Base-by-base conservation (phyloP, 1,140 invertebrate genomes). In the Plectrocnemia conspersa region DNA sequence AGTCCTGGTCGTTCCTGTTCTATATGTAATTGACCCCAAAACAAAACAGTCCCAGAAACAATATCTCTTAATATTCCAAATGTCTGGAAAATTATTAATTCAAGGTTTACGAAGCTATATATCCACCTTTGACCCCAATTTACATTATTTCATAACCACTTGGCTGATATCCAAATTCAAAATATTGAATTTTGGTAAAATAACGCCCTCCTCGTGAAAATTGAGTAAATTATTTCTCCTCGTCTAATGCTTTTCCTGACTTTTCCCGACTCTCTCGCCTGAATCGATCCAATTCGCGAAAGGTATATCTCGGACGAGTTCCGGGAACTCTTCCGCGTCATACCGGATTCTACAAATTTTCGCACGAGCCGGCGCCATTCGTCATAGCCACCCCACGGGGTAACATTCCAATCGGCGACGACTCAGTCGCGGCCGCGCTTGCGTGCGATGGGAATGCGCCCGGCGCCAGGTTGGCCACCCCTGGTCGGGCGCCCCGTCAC, bases 391-490 rank as follows among this genome's bases (percentile, higher is more conserved):
- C 21, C 18, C n/a, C 25, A 45, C n/a, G 9, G 9, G n/a, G 29
- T 32, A 9, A 32, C 42, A 45, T 45, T 22, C 32, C 19, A 32
- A 50, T 21, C 33, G 7, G 21, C n/a, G n/a, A 1, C 21, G 15
- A 5, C 21, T 22, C 21, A 25, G 24, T 23, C n/a, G 24, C n/a
- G 18, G 11, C 18, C 13, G 24, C n/a, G 21, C n/a, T 38, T 23
- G 47, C 47, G 41, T 24, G 36, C 47, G 33, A 50, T 23, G 13
- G 13, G 16, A 23, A 38, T 22, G 29, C 23, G 29, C 27, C 33
- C 25, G 44, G 44, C 47, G 47, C 29, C 33, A 22, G 10, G 50
- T 42, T 44, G 50, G 21, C 50, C 29, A 35, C 33, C 29, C 44
- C 52, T 25, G 36, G 9, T 13, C 22, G 33, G 33, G 15, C 18